Percentiles rank a stretch among this genome's conserved stretches.
Evolutionary conservation across 2,113 vertebrate genomes (phyloP).

Genomic region (Etheostoma spectabile): DNA sequence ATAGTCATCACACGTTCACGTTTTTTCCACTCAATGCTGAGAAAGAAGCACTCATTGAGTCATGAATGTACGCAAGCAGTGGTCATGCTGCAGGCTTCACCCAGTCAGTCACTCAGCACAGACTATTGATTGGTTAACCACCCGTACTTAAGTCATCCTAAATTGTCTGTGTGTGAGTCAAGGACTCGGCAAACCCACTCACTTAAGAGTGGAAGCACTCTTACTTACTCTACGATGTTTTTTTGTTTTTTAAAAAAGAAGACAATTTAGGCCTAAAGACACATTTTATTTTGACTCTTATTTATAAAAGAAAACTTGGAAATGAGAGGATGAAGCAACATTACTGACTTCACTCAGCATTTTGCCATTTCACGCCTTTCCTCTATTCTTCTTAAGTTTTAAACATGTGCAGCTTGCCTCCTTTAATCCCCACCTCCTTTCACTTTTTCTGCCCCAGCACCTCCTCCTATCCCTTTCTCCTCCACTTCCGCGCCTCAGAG

Average conservation of each 20-base stretch:
- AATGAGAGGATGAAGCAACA: not conserved
- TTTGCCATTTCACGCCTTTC: constrained; percentile 6
- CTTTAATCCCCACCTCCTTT: constrained; percentile 42
- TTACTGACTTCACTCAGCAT: constrained; percentile 10
- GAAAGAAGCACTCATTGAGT: constrained; percentile 9
- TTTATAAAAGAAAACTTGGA: constrained; percentile 4
- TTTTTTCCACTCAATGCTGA: constrained; percentile 1
- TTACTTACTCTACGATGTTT: not conserved
- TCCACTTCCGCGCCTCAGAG: constrained; percentile 35
- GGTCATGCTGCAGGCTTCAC: constrained; percentile 29
- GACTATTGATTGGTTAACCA: constrained; percentile 56
- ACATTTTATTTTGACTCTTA: not conserved
- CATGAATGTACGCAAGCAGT: constrained; percentile 22
- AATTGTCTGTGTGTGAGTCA: constrained; percentile 49
- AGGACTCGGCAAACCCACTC: constrained; percentile 41
- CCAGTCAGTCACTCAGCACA: constrained; percentile 37
- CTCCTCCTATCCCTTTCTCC: constrained; percentile 16
- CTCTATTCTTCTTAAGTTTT: constrained; percentile 18
- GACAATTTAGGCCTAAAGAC: not conserved
- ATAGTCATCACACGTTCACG: constrained; percentile 16
- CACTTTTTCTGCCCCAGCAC: constrained; percentile 7
- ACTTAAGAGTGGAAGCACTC: constrained; percentile 2
- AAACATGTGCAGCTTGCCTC: constrained; percentile 13
- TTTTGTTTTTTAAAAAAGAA: not conserved
- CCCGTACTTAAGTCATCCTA: constrained; percentile 39